Evolutionary conservation across 2,888 invertebrate genomes (phyloP).

Genomic region (Euclidia mi): DNA sequence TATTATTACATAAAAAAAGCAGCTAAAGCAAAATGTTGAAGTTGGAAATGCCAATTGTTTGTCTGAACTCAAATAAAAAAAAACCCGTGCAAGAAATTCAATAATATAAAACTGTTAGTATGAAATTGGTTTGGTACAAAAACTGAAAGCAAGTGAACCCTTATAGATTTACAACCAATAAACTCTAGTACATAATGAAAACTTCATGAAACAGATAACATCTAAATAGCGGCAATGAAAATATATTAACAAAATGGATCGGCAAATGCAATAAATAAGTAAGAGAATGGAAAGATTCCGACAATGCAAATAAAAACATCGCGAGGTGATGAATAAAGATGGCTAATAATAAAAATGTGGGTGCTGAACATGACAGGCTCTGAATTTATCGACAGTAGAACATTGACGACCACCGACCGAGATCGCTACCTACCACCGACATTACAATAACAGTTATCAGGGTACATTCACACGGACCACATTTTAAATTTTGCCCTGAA

Average conservation of each 20-base stretch:
- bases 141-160: background rate
- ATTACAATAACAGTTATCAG: background rate
- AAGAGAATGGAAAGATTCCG: slow-evolving; percentile 19
- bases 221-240: slow-evolving; percentile 21
- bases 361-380: slow-evolving; percentile 33
- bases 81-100: no score
- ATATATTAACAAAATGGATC: slow-evolving; percentile 33
- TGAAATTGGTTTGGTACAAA: background rate
- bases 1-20: no score
- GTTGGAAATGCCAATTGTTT: no score
- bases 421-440: slow-evolving; percentile 35
- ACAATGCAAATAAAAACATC: slow-evolving; percentile 44
- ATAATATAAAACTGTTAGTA: background rate
- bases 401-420: slow-evolving; percentile 62
- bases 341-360: slow-evolving; percentile 43
- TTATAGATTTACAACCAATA: background rate
- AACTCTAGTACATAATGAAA: background rate
- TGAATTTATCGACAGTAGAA: slow-evolving; percentile 38
- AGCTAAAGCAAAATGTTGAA: no score
- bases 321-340: slow-evolving; percentile 38
- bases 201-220: slow-evolving; percentile 1
- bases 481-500: no score
- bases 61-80: no score
- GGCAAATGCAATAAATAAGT: slow-evolving; percentile 12
- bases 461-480: background rate